phyloP scores from a whole-genome alignment of 2,888 invertebrate species.

The Diloba caeruleocephala region DNA sequence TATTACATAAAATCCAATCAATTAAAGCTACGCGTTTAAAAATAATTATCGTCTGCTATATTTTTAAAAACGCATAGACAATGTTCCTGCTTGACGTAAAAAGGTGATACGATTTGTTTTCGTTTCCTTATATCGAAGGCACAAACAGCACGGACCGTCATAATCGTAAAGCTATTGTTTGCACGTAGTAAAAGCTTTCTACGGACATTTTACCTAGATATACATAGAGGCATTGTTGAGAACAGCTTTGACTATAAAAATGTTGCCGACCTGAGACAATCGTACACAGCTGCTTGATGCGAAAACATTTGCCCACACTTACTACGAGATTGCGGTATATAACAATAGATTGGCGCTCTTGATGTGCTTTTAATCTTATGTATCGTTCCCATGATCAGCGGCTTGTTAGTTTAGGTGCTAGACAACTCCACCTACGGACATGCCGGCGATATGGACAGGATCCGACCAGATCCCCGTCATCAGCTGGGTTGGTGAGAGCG shows the following conservation, averaged over 20 bases:
- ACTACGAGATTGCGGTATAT: conserved; percentile 1
- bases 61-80: conserved; percentile 19
- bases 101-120: conserved; percentile 16
- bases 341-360: neutral
- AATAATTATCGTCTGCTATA: conserved; percentile 17
- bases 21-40: conserved; percentile 6
- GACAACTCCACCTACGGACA: too few species aligned
- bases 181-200: conserved; percentile 44
- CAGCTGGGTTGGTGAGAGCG: too few species aligned
- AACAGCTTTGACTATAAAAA: conserved; percentile 21
- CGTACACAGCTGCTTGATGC: conserved; percentile 27
- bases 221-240: conserved; percentile 24
- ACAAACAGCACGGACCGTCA: conserved; percentile 21
- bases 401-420: too few species aligned
- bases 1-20: too few species aligned
- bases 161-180: conserved; percentile 49
- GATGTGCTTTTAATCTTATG: too few species aligned
- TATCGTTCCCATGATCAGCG: too few species aligned
- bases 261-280: conserved; percentile 4
- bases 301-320: conserved; percentile 12
- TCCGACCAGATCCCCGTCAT: too few species aligned
- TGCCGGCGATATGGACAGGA: too few species aligned
- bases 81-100: conserved; percentile 10
- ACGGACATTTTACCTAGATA: conserved; percentile 33
- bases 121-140: conserved; percentile 34